A percentile compares a stretch with the other conserved stretches of the same genome.
Evolutionary conservation across 2,797 vertebrate genomes (phyloP).

Genomic region (Ptychobarbus kaznakovi): DNA sequence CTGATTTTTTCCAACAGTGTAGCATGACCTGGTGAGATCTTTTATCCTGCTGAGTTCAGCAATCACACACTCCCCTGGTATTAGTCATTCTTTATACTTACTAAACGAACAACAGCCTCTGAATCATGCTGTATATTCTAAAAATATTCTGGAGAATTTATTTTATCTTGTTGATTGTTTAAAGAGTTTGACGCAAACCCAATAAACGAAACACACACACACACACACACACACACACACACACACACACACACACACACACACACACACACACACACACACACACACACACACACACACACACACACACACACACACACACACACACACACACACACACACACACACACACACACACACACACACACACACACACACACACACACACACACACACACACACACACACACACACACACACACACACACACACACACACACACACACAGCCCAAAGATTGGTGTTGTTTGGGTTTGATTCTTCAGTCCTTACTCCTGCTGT

Average conservation of each 20-base stretch:
- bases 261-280: neutral
- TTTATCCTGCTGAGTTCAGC: neutral
- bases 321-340: neutral
- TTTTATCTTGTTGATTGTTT: neutral
- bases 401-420: neutral
- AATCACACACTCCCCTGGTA: slow-evolving; percentile 13
- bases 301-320: neutral
- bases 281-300: neutral
- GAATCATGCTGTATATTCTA: neutral
- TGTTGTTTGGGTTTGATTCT: slow-evolving; percentile 5
- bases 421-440: neutral
- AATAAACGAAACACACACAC: neutral
- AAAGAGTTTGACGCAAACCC: neutral
- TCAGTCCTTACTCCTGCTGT: neutral
- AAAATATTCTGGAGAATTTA: neutral
- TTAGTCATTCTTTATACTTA: slow-evolving; percentile 22
- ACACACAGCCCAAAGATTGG: neutral
- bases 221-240: neutral
- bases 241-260: neutral
- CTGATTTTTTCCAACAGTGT: slow-evolving; percentile 17
- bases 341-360: neutral
- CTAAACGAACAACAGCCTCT: neutral
- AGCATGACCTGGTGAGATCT: slow-evolving; percentile 20
- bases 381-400: neutral
- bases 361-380: neutral